A percentile compares a stretch with the other conserved stretches of the same genome.
These are phyloP conservation scores for Euproctis similis DNA, from an alignment of 2,888 invertebrate genomes.

Conservation along the genomic window DNA sequence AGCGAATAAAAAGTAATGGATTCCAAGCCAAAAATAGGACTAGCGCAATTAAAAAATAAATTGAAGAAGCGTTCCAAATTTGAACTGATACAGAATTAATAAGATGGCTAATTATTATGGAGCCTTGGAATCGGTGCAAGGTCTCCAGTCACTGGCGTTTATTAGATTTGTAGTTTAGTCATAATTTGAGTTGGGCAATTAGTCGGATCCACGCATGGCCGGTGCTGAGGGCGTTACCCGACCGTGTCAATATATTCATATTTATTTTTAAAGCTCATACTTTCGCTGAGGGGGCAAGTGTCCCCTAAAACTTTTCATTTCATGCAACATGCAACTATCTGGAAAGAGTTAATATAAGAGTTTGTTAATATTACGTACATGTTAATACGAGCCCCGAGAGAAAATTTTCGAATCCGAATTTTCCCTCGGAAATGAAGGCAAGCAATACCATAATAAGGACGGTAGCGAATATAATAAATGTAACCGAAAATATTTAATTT, in stretches of 20 bases:
- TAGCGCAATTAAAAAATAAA: constrained; percentile 1
- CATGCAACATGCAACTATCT: too few species aligned
- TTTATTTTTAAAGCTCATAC: not conserved
- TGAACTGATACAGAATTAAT: constrained; percentile 6
- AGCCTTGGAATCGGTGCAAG: constrained; percentile 51
- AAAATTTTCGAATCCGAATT: too few species aligned
- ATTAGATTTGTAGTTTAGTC: constrained; percentile 36
- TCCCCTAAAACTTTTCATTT: too few species aligned
- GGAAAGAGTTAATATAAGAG: too few species aligned
- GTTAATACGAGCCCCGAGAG: too few species aligned
- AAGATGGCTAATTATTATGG: constrained; percentile 26
- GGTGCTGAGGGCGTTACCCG: constrained; percentile 37
- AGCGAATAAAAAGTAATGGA: not conserved
- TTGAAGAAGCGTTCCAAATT: constrained; percentile 2
- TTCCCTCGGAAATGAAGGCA: too few species aligned
- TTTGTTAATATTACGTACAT: too few species aligned
- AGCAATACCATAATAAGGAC: too few species aligned
- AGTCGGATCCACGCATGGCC: constrained; percentile 53
- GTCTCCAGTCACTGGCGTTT: constrained; percentile 30
- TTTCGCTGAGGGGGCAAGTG: too few species aligned
- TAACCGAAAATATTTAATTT: too few species aligned
- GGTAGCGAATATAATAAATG: too few species aligned
- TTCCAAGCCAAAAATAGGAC: constrained; percentile 1
- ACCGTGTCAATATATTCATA: constrained; percentile 26
- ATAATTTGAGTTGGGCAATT: constrained; percentile 45